phyloP scores from a whole-genome alignment of 2,888 invertebrate species.

The Mechanitis mazaeus region DNA sequence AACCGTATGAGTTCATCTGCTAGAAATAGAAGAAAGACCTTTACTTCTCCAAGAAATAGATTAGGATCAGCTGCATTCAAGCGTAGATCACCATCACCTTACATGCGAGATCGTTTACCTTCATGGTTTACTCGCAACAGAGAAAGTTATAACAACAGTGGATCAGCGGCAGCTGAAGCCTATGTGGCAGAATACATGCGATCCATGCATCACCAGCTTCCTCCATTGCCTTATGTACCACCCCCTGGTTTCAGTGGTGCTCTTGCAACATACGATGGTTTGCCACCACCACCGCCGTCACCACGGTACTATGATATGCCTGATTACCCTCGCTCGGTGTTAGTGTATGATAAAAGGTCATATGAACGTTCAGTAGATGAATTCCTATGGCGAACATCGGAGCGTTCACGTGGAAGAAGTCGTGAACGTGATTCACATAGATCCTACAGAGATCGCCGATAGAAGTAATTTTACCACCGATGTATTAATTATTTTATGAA shows the following conservation, averaged over 20 bases:
- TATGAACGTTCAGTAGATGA: slow-evolving; percentile 94
- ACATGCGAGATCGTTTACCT: slow-evolving; percentile 76
- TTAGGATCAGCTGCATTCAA: slow-evolving; percentile 72
- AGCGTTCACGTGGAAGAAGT: slow-evolving; percentile 79
- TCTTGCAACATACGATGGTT: slow-evolving; percentile 75
- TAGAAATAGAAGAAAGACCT: slow-evolving; percentile 78
- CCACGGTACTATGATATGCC: slow-evolving; percentile 82
- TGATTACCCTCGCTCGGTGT: slow-evolving; percentile 83
- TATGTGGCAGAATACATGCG: slow-evolving; percentile 94
- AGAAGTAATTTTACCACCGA: slow-evolving; percentile 49
- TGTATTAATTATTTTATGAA: slow-evolving; percentile 63
- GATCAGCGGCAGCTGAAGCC: slow-evolving; percentile 84
- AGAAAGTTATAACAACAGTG: slow-evolving; percentile 57
- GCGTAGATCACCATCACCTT: slow-evolving; percentile 78
- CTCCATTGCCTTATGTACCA: slow-evolving; percentile 89
- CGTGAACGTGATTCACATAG: slow-evolving; percentile 75
- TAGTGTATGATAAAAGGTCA: slow-evolving; percentile 83
- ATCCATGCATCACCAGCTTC: slow-evolving; percentile 89
- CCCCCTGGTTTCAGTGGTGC: slow-evolving; percentile 72
- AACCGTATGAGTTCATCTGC: slow-evolving; percentile 71
- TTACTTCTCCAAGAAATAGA: slow-evolving; percentile 80
- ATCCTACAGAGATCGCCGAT: slow-evolving; percentile 79
- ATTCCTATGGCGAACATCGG: slow-evolving; percentile 88
- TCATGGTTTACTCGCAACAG: slow-evolving; percentile 79
- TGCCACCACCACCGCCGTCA: slow-evolving; percentile 82